These are phyloP conservation scores for Hecatera dysodea DNA, from an alignment of 2,888 invertebrate species.

Conservation along the genomic window DNA sequence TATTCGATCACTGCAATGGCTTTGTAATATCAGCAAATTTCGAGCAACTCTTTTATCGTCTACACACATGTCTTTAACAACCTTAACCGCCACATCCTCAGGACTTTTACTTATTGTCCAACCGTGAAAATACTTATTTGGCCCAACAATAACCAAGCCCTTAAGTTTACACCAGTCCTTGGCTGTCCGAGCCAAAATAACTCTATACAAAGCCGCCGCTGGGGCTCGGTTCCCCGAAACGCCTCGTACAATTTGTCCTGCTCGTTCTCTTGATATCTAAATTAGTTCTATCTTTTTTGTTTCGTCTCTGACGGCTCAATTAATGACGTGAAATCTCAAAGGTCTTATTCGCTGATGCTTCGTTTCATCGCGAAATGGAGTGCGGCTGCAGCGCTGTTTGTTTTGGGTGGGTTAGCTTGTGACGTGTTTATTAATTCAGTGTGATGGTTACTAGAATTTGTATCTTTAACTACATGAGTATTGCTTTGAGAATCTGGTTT, in stretches of 20 bases:
- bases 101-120: conserved; percentile 51
- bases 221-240: conserved; percentile 57
- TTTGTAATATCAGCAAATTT: not conserved
- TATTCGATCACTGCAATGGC: not conserved
- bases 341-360: conserved; percentile 65
- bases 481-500: not conserved
- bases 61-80: conserved; percentile 26
- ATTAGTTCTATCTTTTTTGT: conserved; percentile 66
- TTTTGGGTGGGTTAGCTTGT: conserved; percentile 57
- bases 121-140: conserved; percentile 57
- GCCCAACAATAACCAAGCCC: conserved; percentile 58
- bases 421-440: conserved; percentile 64
- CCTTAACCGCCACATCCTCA: conserved; percentile 23
- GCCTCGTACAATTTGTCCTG: conserved; percentile 65
- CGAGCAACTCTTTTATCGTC: not conserved
- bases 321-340: conserved; percentile 67
- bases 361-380: conserved; percentile 62
- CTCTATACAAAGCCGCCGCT: conserved; percentile 65
- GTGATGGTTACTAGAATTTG: conserved; percentile 39
- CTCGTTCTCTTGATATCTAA: conserved; percentile 66
- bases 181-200: conserved; percentile 65
- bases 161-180: conserved; percentile 55
- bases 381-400: conserved; percentile 52
- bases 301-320: conserved; percentile 64
- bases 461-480: conserved; percentile 26